Evolutionary conservation across 2,888 invertebrate genomes (phyloP).

Genomic region (Drosophila crucigera): DNA sequence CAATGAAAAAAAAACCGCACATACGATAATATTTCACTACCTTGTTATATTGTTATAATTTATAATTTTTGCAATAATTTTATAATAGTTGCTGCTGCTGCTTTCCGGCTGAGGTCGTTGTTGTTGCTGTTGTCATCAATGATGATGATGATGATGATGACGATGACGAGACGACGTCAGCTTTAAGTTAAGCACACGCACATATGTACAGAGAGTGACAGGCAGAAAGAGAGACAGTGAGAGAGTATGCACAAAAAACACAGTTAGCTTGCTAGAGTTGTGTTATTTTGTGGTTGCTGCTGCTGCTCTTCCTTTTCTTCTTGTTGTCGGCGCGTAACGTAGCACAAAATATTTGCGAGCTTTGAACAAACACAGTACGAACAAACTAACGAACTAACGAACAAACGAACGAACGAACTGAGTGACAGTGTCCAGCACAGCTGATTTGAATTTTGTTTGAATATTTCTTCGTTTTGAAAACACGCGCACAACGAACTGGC

Average conservation of each 20-base stretch:
- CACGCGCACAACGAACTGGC: conserved; percentile 64
- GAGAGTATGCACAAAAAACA: conserved; percentile 43
- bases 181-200: conserved; percentile 66
- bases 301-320: conserved; percentile 13
- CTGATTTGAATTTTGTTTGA: conserved; percentile 56
- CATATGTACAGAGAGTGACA: conserved; percentile 36
- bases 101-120: conserved; percentile 7
- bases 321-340: conserved; percentile 57
- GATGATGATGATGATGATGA: conserved; percentile 29
- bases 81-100: conserved; percentile 22
- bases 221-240: conserved; percentile 50
- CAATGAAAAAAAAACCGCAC: conserved; percentile 53
- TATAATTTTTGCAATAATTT: conserved; percentile 54
- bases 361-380: conserved; percentile 68
- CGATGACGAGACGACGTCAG: conserved; percentile 59
- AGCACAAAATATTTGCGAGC: conserved; percentile 60
- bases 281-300: conserved; percentile 32
- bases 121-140: conserved; percentile 27
- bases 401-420: conserved; percentile 77
- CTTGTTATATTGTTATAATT: conserved; percentile 52
- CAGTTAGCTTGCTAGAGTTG: conserved; percentile 48
- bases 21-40: conserved; percentile 68
- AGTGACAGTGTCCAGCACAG: conserved; percentile 57
- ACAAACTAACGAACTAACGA: conserved; percentile 73
- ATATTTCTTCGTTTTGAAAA: conserved; percentile 40